Evolutionary conservation across 1,140 invertebrate species (phyloP).

Genomic region (Rhyzopertha dominica): DNA sequence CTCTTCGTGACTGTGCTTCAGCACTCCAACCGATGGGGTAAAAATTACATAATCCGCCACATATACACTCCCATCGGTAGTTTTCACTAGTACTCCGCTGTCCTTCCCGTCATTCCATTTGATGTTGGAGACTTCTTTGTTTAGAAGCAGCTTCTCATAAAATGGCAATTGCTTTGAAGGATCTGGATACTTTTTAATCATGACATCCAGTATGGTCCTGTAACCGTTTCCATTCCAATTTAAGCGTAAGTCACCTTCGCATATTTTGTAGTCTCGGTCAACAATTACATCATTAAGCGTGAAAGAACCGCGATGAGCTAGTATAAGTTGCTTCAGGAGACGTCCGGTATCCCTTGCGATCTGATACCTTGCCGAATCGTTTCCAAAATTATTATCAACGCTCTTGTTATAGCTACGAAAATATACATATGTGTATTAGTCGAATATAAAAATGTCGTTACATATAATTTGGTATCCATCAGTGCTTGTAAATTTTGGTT

Average conservation of each 20-base stretch:
- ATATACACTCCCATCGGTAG: slow-evolving; percentile 53
- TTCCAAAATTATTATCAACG: too few relatives aligned
- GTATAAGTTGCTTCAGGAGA: too few relatives aligned
- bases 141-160: slow-evolving; percentile 28
- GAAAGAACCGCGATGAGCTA: too few relatives aligned
- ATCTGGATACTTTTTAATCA: slow-evolving; percentile 34
- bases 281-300: too few relatives aligned
- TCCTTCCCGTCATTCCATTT: slow-evolving; percentile 15
- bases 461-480: too few relatives aligned
- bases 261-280: slow-evolving; percentile 19
- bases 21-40: slow-evolving; percentile 62
- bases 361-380: too few relatives aligned
- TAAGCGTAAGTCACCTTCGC: slow-evolving; percentile 27
- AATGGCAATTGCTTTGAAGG: slow-evolving; percentile 21
- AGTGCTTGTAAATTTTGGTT: too few relatives aligned
- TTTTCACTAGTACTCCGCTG: slow-evolving; percentile 18
- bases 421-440: too few relatives aligned
- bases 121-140: slow-evolving; percentile 29
- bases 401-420: too few relatives aligned
- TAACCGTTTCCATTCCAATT: slow-evolving; percentile 35
- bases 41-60: slow-evolving; percentile 62
- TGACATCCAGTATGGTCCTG: slow-evolving; percentile 28
- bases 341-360: too few relatives aligned
- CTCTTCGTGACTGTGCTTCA: slow-evolving; percentile 55
- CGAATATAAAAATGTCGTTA: too few relatives aligned